Base-by-base conservation (phyloP, 2,888 invertebrate genomes). In the Diadegma fenestrale region DNA sequence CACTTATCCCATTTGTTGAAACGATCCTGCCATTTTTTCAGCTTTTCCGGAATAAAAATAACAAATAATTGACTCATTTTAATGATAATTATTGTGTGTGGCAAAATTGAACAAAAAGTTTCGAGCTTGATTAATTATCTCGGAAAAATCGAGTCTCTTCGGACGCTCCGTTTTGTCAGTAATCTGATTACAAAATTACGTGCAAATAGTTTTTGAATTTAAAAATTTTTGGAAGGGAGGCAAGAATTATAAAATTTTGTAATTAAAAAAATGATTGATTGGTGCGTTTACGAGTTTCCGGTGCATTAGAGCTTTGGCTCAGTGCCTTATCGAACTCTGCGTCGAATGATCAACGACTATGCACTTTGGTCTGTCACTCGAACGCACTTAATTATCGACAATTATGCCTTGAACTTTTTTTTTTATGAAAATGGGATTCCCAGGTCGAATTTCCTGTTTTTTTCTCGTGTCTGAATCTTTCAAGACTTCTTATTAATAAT, bases 301-400 rank as follows among this genome's bases (percentile, higher is more conserved):
- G 66, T 45, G 51, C 73, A 51, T 19, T 12, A 41, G 41, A 33
- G 4, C 33, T 84, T 72, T 80, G 84, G 80, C 84, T 77, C 76
- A 48, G 10, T 77, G 80, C 76, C 80, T 63, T 58, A 37, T 84
- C 45, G 58, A 84, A 80, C n/a, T 33, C 26, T 19, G 26, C 7
- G 45, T 19, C 37, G 30, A 22, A 54, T 54, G 51, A 63, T 64
- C 33, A 19, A 75, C 17, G 41, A 69, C 10, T 63, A 45, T 84
- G 63, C 63, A 69, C 66, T 69, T 45, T 66, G 45, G 17, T 10
- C 72, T 72, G 84, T 72, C 80, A 72, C 63, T 66, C 58, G 17
- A 64, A 66, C 33, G 4, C 19, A 73, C 48, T 77, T 66, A 72
- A 80, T 84, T 84, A 48, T 22, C 6, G 41, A 69, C 61, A 69